Conservation (phyloP, 1,140 invertebrate genomes). For the Drosophila athabasca region DNA sequence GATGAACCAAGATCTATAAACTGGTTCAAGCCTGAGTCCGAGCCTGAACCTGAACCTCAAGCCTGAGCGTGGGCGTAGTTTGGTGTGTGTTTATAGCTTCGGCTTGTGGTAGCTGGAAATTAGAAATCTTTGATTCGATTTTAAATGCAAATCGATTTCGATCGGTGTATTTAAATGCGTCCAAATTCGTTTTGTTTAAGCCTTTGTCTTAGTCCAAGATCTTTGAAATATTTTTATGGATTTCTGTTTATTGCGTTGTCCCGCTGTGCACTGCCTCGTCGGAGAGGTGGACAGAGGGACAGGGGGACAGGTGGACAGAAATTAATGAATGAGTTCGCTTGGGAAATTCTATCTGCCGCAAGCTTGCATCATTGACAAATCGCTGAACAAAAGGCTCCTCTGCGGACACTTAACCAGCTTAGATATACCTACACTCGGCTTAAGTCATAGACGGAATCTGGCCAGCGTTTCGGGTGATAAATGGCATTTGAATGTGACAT, state of each 20-base stretch:
- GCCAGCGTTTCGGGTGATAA: slow-evolving; percentile 50
- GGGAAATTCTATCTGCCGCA: slow-evolving; percentile 45
- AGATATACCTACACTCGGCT: slow-evolving; percentile 43
- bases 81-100: slow-evolving; percentile 38
- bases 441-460: slow-evolving; percentile 32
- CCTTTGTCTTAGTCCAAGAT: slow-evolving; percentile 46
- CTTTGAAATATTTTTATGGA: slow-evolving; percentile 55
- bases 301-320: slow-evolving; percentile 39
- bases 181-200: slow-evolving; percentile 50
- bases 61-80: slow-evolving; percentile 46
- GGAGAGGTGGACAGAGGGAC: not conserved
- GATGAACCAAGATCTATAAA: slow-evolving; percentile 64
- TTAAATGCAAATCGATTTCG: slow-evolving; percentile 74
- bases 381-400: slow-evolving; percentile 46
- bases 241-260: slow-evolving; percentile 61
- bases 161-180: slow-evolving; percentile 69
- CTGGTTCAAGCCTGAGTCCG: slow-evolving; percentile 40
- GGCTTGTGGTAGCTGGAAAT: slow-evolving; percentile 50
- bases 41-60: not conserved
- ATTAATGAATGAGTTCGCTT: slow-evolving; percentile 66
- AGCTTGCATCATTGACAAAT: slow-evolving; percentile 75
- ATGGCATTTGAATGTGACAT: slow-evolving; percentile 69
- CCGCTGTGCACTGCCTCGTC: slow-evolving; percentile 37
- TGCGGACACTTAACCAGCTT: slow-evolving; percentile 46
- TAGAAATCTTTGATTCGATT: slow-evolving; percentile 61